Base-by-base conservation (phyloP, 2,113 vertebrate species). In the Andinoacara biseriatus region DNA sequence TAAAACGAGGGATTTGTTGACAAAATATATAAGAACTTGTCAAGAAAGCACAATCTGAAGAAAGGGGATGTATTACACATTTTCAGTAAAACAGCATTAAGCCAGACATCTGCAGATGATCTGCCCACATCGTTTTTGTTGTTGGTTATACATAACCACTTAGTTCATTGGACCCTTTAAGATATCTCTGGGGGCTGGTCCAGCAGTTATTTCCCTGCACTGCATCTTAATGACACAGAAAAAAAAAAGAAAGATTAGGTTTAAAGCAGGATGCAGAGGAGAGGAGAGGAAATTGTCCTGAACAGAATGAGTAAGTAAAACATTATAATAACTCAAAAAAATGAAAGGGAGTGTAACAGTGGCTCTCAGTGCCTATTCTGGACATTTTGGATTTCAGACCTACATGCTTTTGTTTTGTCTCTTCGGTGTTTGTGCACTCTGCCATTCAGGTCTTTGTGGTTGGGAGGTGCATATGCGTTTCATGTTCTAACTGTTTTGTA, bases 211-310 rank as follows among this genome's bases (percentile, higher is more conserved):
- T 67, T 89, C 56, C 57, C 80, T 80, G 85, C 18, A 46, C 60
- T 90, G 89, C 85, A 93, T 89, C 43, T 65, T 75, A 88, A 92
- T 92, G 74, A 84, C 35, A 74, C 76, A 63, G 22, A 59, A 81
- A 59, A 78, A 26, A 26, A 26, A n/a, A n/a, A n/a, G n/a, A 57
- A 29, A 69, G 43, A 14, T 6, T n/a, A 33, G 38, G 29, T 26
- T 58, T 72, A 58, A 74, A n/a, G 29, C 58, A 43, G 9, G 69
- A 76, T n/a, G 38, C 22, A 49, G 11, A 17, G 17, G 38, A 67
- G 43, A 76, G 65, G 43, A 80, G 56, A 77, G 10, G 65, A 74
- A 60, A 77, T 17, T 29, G 46, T 63, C 10, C 80, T 24, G 40
- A 81, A 10, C 5, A 78, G 33, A 17, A 52, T 14, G 2, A 60